Base-by-base conservation (phyloP, 1,140 invertebrate genomes). In the Euwallacea fornicatus region DNA sequence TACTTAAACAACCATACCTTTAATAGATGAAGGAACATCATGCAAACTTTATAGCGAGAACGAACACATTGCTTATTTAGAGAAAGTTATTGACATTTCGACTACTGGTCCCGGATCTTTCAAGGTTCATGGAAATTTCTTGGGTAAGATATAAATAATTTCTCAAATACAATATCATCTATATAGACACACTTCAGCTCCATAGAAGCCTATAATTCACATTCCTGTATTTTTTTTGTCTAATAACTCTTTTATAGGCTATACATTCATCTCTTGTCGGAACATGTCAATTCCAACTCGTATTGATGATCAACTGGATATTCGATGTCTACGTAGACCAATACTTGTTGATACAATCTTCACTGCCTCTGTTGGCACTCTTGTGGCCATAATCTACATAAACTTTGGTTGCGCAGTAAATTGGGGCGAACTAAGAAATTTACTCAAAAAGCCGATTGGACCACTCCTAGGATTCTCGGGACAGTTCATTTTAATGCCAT, bases 341-440 rank as follows among this genome's bases (percentile, higher is more conserved):
- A 81, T 89, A 54, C 69, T 86, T 16, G 86, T 95, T 15, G 93
- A 96, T 79, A 86, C 83, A 7, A 81, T 93, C 13, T 97, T 97
- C 76, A 90, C 91, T 0, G 85, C 83, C 47, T 92, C 91, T 66
- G 89, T 97, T 6, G 89, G 90, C 7, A 81, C 88, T 58, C 85
- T 98, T 55, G 93, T 97, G 61, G 83, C 82, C 62, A 73, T 80
- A 56, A 89, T 96, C 71, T 97, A 95, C 79, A 91, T 97, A 55
- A 96, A 97, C 82, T 97, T 97, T 84, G 96, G 96, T 0, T 96
- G 94, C 81, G 93, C 95, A 0, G 85, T 97, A 78, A 90, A 96
- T 79, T 88, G 93, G 84, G 78, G 83, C 0, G 86, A 91, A 7
- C 85, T 97, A 6, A 88, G 86, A 72, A 82, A 86, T 2, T 89